Conservation (phyloP, 2,113 vertebrate genomes). For the Uria aalge region DNA sequence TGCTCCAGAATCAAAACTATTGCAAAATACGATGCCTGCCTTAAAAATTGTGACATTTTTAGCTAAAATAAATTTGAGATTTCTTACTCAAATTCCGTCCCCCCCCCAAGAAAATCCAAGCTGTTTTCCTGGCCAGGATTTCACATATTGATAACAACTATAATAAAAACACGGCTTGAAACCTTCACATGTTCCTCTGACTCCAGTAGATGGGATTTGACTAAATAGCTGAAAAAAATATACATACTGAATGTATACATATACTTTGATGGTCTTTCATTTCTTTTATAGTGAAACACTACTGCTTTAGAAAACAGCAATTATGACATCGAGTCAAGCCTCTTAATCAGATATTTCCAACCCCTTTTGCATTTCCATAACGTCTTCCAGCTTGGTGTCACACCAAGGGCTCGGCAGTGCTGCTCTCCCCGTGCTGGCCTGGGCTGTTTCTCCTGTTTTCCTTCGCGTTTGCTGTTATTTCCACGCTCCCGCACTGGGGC, state of each 20-base stretch:
- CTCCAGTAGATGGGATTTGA: not conserved
- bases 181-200: not conserved
- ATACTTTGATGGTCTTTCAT: not conserved
- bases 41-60: not conserved
- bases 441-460: not conserved
- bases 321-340: not conserved
- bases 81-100: not conserved
- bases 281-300: not conserved
- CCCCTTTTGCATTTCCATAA: not conserved
- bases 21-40: not conserved
- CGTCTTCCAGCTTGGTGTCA: not conserved
- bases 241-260: not conserved
- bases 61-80: not conserved
- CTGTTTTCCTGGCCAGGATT: not conserved
- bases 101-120: not conserved
- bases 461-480: not conserved
- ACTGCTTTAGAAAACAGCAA: not conserved
- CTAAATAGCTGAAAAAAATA: not conserved
- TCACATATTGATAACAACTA: not conserved
- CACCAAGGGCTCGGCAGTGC: not conserved
- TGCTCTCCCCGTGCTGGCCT: not conserved
- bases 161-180: not conserved
- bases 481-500: not conserved
- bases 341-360: not conserved
- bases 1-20: not conserved